phyloP scores from a whole-genome alignment of 2,113 vertebrate species.

The Bagarius yarrelli region DNA sequence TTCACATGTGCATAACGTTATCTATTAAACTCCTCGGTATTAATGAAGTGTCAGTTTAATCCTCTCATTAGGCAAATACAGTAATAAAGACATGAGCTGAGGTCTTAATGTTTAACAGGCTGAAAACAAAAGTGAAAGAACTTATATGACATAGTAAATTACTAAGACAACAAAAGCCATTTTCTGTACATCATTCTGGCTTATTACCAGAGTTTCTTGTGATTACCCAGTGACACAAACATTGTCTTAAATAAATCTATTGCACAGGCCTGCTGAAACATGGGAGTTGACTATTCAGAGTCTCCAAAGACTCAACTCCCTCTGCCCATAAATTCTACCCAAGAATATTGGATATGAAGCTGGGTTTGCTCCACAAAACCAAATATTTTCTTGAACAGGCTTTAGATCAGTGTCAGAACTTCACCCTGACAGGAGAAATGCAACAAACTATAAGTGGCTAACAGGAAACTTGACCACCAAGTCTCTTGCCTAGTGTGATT shows the following conservation, averaged over 20 bases:
- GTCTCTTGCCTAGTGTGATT: slow-evolving; percentile 54
- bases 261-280: slow-evolving; percentile 57
- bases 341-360: slow-evolving; percentile 71
- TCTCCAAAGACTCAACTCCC: slow-evolving; percentile 72
- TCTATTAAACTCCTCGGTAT: not conserved
- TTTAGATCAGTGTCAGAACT: slow-evolving; percentile 66
- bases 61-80: not conserved
- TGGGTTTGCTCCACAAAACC: slow-evolving; percentile 70
- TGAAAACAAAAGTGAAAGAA: not conserved
- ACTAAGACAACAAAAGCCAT: not conserved
- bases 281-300: slow-evolving; percentile 71
- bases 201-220: slow-evolving; percentile 61
- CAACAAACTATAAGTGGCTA: slow-evolving; percentile 61
- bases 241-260: slow-evolving; percentile 72
- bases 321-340: slow-evolving; percentile 71
- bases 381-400: slow-evolving; percentile 75
- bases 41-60: not conserved
- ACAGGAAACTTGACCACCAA: slow-evolving; percentile 57
- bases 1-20: not conserved
- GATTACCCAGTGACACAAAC: slow-evolving; percentile 72
- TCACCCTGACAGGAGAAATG: slow-evolving; percentile 55
- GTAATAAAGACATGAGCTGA: not conserved
- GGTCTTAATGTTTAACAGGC: not conserved
- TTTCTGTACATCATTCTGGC: slow-evolving; percentile 8
- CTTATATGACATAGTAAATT: not conserved